Percentiles rank a stretch among this genome's conserved stretches.
Conservation (phyloP, 1,140 invertebrate genomes). For the Caenorhabditis tropicalis region DNA sequence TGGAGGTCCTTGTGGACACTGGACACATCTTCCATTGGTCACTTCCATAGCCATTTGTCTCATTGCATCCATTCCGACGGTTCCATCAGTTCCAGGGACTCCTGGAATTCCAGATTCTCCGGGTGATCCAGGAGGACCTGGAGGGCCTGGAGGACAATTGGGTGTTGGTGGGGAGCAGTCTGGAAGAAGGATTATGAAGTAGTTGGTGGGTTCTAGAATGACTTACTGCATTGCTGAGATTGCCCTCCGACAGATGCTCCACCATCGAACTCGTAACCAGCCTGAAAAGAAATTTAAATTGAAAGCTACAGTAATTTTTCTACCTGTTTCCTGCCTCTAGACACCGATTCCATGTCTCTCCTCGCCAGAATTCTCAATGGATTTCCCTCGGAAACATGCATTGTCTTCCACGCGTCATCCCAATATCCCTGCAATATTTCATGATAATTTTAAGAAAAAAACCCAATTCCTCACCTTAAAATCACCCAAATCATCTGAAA, state of each 20-base stretch:
- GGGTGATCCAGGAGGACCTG: background rate
- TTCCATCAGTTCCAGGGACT: background rate
- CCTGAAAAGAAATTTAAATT: background rate
- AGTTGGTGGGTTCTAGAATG: background rate
- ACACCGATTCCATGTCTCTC: background rate
- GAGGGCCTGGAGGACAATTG: background rate
- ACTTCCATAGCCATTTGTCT: background rate
- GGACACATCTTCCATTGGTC: background rate
- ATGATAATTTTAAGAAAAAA: no score
- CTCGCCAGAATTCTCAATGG: background rate
- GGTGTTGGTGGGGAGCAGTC: background rate
- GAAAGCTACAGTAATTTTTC: background rate
- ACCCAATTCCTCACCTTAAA: background rate
- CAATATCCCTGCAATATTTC: background rate
- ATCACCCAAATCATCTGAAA: background rate
- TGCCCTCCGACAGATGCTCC: background rate
- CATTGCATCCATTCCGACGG: background rate
- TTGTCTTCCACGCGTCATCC: constrained; percentile 26
- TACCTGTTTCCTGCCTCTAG: background rate
- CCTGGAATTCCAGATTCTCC: background rate
- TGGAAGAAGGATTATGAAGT: background rate
- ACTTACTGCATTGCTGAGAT: background rate
- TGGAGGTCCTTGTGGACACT: background rate
- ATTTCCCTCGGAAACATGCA: constrained; percentile 11
- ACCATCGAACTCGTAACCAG: constrained; percentile 6